phyloP scores from a whole-genome alignment of 2,797 vertebrate genomes.

The Galago senegalensis region DNA sequence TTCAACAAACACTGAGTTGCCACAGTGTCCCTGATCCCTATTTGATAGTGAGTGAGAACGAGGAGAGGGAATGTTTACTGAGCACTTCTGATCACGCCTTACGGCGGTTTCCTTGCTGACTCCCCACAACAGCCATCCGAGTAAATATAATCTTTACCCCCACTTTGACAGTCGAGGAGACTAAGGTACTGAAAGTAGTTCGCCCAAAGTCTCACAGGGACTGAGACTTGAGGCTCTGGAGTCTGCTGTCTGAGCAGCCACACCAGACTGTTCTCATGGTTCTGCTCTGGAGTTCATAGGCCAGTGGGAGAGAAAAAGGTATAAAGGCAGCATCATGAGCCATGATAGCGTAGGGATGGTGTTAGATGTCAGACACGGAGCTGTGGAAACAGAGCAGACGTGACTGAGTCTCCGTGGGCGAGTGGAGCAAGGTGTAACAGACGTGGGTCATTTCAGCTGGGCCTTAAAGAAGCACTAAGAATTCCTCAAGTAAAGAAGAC shows the following conservation, averaged over 20 bases:
- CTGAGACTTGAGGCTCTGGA: not conserved
- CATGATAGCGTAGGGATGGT: not conserved
- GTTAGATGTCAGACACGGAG: not conserved
- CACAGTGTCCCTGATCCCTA: rapidly evolving
- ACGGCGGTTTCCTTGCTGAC: not conserved
- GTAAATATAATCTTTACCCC: not conserved
- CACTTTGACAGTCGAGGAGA: not conserved
- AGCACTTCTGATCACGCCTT: rapidly evolving
- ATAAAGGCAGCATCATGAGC: not conserved
- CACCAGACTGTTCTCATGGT: not conserved
- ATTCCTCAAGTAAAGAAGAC: not conserved
- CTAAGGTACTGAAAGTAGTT: not conserved
- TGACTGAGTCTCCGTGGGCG: not conserved
- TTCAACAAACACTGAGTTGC: not conserved
- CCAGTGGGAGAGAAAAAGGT: not conserved
- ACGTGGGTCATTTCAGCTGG: not conserved
- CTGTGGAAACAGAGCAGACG: not conserved
- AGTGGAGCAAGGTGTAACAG: not conserved
- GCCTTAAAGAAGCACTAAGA: not conserved
- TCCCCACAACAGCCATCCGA: not conserved
- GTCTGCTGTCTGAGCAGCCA: not conserved
- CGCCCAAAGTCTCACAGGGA: not conserved
- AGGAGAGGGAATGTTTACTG: rapidly evolving
- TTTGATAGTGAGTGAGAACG: not conserved
- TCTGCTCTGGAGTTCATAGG: not conserved